Conservation (phyloP, 2,888 invertebrate genomes). For the Phorcus lineatus region DNA sequence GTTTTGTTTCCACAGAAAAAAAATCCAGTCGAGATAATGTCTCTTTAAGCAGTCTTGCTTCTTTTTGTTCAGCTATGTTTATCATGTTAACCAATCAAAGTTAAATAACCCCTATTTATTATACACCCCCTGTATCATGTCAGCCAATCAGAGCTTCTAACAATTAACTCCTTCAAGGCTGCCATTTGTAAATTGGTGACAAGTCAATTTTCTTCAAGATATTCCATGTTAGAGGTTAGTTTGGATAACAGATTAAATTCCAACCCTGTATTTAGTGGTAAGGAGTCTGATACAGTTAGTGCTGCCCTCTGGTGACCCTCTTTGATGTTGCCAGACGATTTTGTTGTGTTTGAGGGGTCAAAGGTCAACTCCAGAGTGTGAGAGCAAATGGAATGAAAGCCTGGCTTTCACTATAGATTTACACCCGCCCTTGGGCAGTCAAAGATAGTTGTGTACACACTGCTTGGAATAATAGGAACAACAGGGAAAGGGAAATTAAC, state of each 20-base stretch:
- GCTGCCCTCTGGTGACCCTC: not conserved
- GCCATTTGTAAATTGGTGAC: not conserved
- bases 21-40: too few relatives aligned
- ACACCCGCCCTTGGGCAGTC: too few relatives aligned
- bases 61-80: too few relatives aligned
- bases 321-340: constrained; percentile 3
- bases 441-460: too few relatives aligned
- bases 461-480: too few relatives aligned
- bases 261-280: not conserved
- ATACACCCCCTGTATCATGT: too few relatives aligned
- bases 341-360: constrained; percentile 6
- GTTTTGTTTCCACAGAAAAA: too few relatives aligned
- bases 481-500: too few relatives aligned
- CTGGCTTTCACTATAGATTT: not conserved
- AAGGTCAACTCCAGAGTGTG: not conserved
- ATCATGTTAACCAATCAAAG: too few relatives aligned
- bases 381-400: not conserved
- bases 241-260: not conserved
- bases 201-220: not conserved
- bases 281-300: not conserved
- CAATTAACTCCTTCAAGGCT: not conserved
- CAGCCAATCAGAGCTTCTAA: too few relatives aligned
- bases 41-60: too few relatives aligned
- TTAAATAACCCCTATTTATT: too few relatives aligned
- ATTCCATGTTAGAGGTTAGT: not conserved